Base-by-base conservation (phyloP, 2,888 invertebrate genomes). In the Alsophila aescularia region DNA sequence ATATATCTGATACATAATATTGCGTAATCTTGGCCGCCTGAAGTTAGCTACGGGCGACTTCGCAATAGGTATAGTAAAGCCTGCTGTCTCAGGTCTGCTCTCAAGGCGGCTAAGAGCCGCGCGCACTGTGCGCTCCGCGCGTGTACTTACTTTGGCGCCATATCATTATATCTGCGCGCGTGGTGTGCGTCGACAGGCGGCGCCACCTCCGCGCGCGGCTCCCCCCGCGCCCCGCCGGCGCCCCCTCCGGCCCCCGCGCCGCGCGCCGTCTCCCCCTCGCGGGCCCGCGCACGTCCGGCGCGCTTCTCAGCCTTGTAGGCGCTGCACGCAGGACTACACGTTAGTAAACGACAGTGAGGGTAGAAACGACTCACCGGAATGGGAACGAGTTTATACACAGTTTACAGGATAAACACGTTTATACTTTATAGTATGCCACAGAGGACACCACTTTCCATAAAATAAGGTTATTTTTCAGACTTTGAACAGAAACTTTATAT, bases 61-160 rank as follows among this genome's bases (percentile, higher is more conserved):
- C n/a, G n/a, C n/a, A n/a, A n/a, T n/a, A n/a, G n/a, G n/a, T n/a
- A n/a, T n/a, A n/a, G n/a, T n/a, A n/a, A n/a, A n/a, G n/a, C n/a
- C n/a, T n/a, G n/a, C n/a, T n/a, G n/a, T n/a, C n/a, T n/a, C n/a
- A n/a, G n/a, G n/a, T n/a, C n/a, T n/a, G n/a, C n/a, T n/a, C n/a
- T n/a, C n/a, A n/a, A n/a, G n/a, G n/a, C n/a, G n/a, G n/a, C n/a
- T n/a, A n/a, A n/a, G n/a, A n/a, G n/a, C n/a, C n/a, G n/a, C n/a
- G n/a, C n/a, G n/a, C n/a, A n/a, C n/a, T n/a, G n/a, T n/a, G n/a
- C n/a, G n/a, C n/a, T n/a, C n/a, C n/a, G n/a, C n/a, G n/a, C n/a
- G n/a, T 24, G 24, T 76, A 94, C 95, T 95, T 93, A 96, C 96
- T 96, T 96, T 83, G 96, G 96, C 80, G 96, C 96, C 94, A 96